A percentile compares a stretch with the other conserved stretches of the same genome.
Evolutionary conservation across 2,888 invertebrate genomes (phyloP).

Genomic region (Cerastis leucographa): DNA sequence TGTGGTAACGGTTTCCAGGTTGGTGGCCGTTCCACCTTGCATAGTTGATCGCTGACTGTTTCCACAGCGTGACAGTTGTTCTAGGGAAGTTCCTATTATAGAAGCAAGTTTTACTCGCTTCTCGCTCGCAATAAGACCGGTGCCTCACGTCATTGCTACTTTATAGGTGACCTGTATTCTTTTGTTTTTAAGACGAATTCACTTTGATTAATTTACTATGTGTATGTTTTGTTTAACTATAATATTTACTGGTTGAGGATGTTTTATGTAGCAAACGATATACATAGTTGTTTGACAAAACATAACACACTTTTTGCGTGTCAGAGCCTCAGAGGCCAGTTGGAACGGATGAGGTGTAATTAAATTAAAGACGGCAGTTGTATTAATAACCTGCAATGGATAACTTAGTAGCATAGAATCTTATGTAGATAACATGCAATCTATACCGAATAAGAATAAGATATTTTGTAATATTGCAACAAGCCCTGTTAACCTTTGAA

Average conservation of each 20-base stretch:
- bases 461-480: neutral
- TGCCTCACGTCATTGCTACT: conserved; percentile 24
- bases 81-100: neutral
- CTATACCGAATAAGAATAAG: neutral
- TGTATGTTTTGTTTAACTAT: conserved; percentile 23
- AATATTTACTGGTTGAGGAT: conserved; percentile 8
- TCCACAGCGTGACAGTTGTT: no score
- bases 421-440: neutral
- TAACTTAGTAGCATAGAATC: neutral
- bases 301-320: conserved; percentile 14
- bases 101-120: neutral
- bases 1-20: no score
- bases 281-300: conserved; percentile 11
- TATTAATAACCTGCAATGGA: conserved; percentile 9
- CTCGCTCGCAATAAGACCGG: neutral
- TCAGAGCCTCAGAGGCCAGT: neutral
- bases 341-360: conserved; percentile 16
- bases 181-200: conserved; percentile 7
- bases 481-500: no score
- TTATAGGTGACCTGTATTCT: conserved; percentile 6
- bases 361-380: conserved; percentile 25
- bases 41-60: no score
- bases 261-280: neutral
- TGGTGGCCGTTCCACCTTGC: no score
- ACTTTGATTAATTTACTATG: conserved; percentile 30